These are phyloP conservation scores for Carlito syrichta DNA, from an alignment of 2,113 vertebrate species.

Conservation along the genomic window DNA sequence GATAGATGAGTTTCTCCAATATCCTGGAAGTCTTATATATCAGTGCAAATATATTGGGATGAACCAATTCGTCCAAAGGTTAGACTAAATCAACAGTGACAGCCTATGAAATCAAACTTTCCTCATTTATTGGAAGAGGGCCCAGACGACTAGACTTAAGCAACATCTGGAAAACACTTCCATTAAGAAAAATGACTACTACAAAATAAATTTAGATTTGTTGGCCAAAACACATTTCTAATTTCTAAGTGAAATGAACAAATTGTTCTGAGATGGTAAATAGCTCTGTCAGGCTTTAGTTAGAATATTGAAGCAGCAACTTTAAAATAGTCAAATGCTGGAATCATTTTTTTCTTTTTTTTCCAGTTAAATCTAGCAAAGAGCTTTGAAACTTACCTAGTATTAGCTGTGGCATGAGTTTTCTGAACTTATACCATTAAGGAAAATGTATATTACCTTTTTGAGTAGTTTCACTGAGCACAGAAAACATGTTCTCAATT, in stretches of 20 bases:
- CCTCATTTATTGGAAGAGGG: slow-evolving; percentile 82
- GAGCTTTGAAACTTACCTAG: not conserved
- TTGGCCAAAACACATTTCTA: slow-evolving; percentile 82
- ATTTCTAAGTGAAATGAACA: slow-evolving; percentile 81
- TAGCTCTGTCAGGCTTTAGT: slow-evolving; percentile 65
- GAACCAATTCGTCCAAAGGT: slow-evolving; percentile 80
- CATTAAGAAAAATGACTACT: slow-evolving; percentile 85
- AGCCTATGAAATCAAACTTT: slow-evolving; percentile 85
- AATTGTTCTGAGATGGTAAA: slow-evolving; percentile 76
- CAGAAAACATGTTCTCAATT: not conserved
- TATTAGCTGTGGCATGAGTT: not conserved
- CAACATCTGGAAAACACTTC: slow-evolving; percentile 87
- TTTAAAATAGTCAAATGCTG: slow-evolving; percentile 32
- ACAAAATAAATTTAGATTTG: slow-evolving; percentile 80
- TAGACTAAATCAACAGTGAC: slow-evolving; percentile 81
- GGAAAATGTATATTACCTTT: not conserved
- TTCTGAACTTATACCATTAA: not conserved
- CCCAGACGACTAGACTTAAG: slow-evolving; percentile 81
- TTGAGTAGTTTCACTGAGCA: not conserved
- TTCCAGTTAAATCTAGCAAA: slow-evolving; percentile 51
- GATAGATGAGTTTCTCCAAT: slow-evolving; percentile 53
- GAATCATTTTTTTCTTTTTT: not conserved
- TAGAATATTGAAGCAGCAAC: slow-evolving; percentile 24
- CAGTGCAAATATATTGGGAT: slow-evolving; percentile 68
- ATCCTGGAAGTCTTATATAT: slow-evolving; percentile 82